Conservation (phyloP, 2,113 vertebrate genomes). For the Labeo catla region DNA sequence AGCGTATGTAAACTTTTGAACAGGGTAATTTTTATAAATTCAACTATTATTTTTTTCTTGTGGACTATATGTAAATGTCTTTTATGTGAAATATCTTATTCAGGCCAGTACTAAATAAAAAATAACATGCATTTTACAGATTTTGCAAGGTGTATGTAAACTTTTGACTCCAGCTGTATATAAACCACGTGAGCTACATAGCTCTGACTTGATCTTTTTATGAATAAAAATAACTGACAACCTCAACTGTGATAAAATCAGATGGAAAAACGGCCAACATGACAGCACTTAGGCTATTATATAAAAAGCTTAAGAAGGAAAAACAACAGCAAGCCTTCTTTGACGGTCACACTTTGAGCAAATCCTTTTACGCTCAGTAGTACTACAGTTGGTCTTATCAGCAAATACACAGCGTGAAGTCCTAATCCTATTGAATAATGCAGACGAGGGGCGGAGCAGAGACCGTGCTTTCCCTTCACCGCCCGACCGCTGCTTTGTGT, state of each 20-base stretch:
- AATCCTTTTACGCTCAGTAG: constrained; percentile 50
- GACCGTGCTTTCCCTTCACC: neutral
- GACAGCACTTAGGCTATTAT: neutral
- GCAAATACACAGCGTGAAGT: constrained; percentile 33
- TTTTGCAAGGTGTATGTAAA: too few species aligned
- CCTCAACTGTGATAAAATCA: neutral
- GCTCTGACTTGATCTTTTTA: neutral
- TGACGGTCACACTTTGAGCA: constrained; percentile 37
- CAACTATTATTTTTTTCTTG: too few species aligned
- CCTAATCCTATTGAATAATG: constrained; percentile 56
- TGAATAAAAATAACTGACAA: neutral
- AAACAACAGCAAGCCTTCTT: constrained; percentile 38
- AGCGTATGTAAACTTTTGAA: too few species aligned
- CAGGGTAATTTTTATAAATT: too few species aligned
- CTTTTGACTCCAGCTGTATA: too few species aligned
- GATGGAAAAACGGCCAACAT: neutral
- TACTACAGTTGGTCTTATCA: constrained; percentile 22
- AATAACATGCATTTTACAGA: too few species aligned
- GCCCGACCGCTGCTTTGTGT: constrained; percentile 9
- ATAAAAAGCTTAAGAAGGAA: neutral
- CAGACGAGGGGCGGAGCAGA: constrained; percentile 17
- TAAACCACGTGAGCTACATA: neutral
- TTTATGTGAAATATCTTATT: too few species aligned
- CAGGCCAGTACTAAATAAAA: too few species aligned
- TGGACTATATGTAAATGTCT: too few species aligned